Evolutionary conservation across 2,797 vertebrate genomes (phyloP), one percentile per base, ranked within the genome.

Genomic region (Semotilus atromaculatus): DNA sequence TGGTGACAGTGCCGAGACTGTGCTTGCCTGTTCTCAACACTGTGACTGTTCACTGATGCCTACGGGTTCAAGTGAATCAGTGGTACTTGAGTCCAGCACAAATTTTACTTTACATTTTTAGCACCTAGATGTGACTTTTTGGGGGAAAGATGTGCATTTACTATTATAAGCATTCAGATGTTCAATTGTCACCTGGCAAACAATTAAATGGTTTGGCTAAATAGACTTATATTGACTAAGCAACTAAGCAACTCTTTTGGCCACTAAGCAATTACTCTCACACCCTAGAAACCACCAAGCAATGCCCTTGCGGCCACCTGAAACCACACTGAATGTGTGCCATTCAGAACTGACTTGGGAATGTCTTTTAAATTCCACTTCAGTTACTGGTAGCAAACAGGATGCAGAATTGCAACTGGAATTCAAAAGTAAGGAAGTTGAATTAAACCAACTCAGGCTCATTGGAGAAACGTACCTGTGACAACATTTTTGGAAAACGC

Each of bases 1-100:
- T 55, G 23, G 75, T 78, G 86, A 86, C 74, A 66, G 66, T 68
- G 78, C 68, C 31, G 60, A 64, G 38, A 82, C 67, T 75, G 75
- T 70, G 67, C 13, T 26, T 74, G 80, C 43, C 55, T 38, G 62
- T 60, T 77, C 45, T 72, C 72, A 45, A 73, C 43, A 53, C 70
- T 10, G 7, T n/a, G 70, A 72, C 51, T 38, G 55, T 72, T 70
- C 76, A 82, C 16, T 19, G 7, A 78, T 82, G 82, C 79, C 79
- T 43, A 38, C 36, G 80, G 71, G 26, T 75, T 26, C 23, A 2
- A 43, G 80, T 76, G 83, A 80, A 66, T 80, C 75, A 64, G 18
- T 82, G 81, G 43, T 73, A 40, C 70, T 34, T 80, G 19, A 26
- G 45, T 79, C 64, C 7, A 55, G 67, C n/a, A 70, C 9, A 81